Conservation (phyloP, 1,140 invertebrate species). For the Aporrectodea caliginosa region DNA sequence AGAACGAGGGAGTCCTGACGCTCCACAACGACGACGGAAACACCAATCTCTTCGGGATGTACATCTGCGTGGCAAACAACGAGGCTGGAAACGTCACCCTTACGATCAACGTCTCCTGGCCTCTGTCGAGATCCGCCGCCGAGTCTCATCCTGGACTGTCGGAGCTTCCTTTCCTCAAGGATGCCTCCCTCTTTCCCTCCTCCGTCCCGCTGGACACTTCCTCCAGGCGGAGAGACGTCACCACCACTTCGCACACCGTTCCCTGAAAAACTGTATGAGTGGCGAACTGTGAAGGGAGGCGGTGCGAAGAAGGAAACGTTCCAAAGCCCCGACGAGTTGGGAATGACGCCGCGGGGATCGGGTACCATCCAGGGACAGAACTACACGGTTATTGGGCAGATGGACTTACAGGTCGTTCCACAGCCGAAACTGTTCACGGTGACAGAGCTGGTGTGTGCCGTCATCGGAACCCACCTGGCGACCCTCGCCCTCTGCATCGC, state of each 20-base stretch:
- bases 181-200: too few species aligned
- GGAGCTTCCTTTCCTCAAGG: too few species aligned
- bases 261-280: neutral
- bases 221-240: neutral
- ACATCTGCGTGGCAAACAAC: slow-evolving; percentile 52
- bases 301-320: too few species aligned
- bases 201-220: neutral
- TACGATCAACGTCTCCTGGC: slow-evolving; percentile 51
- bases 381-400: neutral
- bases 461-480: slow-evolving; percentile 29
- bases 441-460: slow-evolving; percentile 12
- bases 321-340: too few species aligned
- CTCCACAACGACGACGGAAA: neutral
- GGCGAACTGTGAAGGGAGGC: too few species aligned
- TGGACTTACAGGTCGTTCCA: neutral
- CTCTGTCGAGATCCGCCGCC: slow-evolving; percentile 17
- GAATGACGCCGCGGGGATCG: too few species aligned
- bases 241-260: neutral
- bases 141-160: slow-evolving; percentile 1
- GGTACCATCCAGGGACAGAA: neutral
- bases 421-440: slow-evolving; percentile 4
- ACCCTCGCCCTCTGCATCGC: slow-evolving; percentile 40
- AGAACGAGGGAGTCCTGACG: neutral
- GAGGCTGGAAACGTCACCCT: slow-evolving; percentile 53
- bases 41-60: slow-evolving; percentile 34